Percentiles rank a stretch among this genome's conserved stretches.
phyloP scores from a whole-genome alignment of 1,140 invertebrate genomes.

The Cotesia glomerata region DNA sequence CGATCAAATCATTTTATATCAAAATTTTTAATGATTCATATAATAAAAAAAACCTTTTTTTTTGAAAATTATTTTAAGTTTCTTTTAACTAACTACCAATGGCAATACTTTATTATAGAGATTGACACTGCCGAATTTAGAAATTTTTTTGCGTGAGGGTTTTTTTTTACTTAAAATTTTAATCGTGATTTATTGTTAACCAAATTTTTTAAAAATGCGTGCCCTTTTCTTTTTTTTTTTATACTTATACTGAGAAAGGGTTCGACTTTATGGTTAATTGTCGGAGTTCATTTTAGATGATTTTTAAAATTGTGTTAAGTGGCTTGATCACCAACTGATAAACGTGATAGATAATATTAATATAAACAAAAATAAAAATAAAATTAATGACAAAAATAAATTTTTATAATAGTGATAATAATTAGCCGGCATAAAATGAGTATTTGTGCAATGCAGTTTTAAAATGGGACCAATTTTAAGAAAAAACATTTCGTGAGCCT shows the following conservation, averaged over 20 bases:
- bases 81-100: not conserved
- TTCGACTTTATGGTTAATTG: not conserved
- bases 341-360: not conserved
- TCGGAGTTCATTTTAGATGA: conserved; percentile 2
- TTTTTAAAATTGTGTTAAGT: conserved; percentile 16
- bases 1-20: too few species aligned
- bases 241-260: not conserved
- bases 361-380: too few species aligned
- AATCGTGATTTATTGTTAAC: not conserved
- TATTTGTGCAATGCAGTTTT: too few species aligned
- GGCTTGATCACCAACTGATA: conserved; percentile 10
- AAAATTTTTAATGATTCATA: too few species aligned
- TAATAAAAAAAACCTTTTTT: too few species aligned
- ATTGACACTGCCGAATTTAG: conserved; percentile 4
- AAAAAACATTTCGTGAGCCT: not conserved
- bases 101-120: conserved; percentile 1
- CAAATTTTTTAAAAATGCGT: not conserved
- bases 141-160: not conserved
- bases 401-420: too few species aligned
- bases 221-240: not conserved
- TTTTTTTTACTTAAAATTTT: not conserved
- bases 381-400: too few species aligned
- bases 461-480: too few species aligned
- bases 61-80: too few species aligned
- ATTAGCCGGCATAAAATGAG: too few species aligned